Conservation (phyloP, 2,888 invertebrate genomes). For the Alloscopus bannaensis region DNA sequence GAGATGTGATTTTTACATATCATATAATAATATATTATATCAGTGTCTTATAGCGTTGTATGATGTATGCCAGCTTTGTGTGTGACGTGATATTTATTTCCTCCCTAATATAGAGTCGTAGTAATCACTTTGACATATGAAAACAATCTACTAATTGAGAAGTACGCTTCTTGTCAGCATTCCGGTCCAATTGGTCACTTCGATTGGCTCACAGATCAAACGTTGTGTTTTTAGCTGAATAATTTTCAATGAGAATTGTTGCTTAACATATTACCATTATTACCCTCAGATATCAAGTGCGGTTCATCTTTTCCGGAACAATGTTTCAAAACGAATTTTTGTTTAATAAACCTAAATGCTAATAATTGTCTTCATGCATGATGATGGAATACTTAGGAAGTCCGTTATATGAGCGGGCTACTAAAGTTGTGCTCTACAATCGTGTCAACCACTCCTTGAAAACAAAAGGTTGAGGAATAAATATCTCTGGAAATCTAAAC, state of each 20-base stretch:
- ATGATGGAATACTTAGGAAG: constrained; percentile 7
- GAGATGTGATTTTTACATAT: too few relatives aligned
- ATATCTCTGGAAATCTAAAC: too few relatives aligned
- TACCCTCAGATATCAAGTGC: background rate
- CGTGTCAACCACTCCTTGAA: too few relatives aligned
- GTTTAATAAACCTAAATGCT: constrained; percentile 9
- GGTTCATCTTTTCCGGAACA: background rate
- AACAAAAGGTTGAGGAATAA: too few relatives aligned
- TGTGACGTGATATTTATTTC: too few relatives aligned
- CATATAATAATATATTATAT: too few relatives aligned
- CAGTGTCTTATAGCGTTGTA: too few relatives aligned
- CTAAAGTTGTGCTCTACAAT: too few relatives aligned
- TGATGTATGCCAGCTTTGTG: too few relatives aligned
- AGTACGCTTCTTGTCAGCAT: constrained; percentile 4
- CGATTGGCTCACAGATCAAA: constrained; percentile 33
- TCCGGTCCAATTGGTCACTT: constrained; percentile 55
- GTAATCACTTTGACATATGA: background rate
- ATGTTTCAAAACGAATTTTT: background rate
- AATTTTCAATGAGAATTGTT: background rate
- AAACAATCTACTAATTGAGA: background rate
- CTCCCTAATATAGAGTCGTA: background rate
- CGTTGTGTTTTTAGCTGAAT: background rate
- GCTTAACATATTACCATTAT: too few relatives aligned
- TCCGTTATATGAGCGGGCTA: too few relatives aligned
- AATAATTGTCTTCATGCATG: constrained; percentile 60